These are phyloP conservation scores for Pycnonotus jocosus DNA, from an alignment of 2,113 vertebrate species.

Conservation along the genomic window DNA sequence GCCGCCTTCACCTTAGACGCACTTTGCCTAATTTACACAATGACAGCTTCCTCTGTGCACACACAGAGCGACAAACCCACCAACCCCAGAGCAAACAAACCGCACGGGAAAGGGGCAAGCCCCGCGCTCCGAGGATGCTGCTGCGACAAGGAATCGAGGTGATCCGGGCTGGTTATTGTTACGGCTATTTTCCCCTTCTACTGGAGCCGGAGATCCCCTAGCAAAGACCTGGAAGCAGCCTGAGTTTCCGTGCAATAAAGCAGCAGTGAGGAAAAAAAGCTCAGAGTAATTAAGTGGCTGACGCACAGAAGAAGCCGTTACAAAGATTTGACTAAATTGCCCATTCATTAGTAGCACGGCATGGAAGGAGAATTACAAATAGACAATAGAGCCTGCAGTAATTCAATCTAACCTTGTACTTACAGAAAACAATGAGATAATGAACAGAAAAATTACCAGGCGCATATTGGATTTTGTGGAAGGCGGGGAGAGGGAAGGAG, in stretches of 20 bases:
- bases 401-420: slow-evolving; percentile 99
- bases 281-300: slow-evolving; percentile 93
- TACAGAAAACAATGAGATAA: slow-evolving; percentile 99
- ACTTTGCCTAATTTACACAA: not conserved
- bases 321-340: slow-evolving; percentile 98
- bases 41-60: not conserved
- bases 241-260: slow-evolving; percentile 80
- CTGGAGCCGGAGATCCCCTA: slow-evolving; percentile 48
- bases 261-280: slow-evolving; percentile 79
- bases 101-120: not conserved
- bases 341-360: slow-evolving; percentile 94
- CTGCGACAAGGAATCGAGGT: not conserved
- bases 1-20: not conserved
- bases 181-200: not conserved
- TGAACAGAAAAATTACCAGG: slow-evolving; percentile 94
- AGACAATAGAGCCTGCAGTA: slow-evolving; percentile 89
- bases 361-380: slow-evolving; percentile 90
- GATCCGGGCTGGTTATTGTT: not conserved
- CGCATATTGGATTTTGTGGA: slow-evolving; percentile 80
- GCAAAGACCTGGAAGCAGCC: slow-evolving; percentile 72
- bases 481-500: slow-evolving; percentile 17
- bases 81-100: not conserved
- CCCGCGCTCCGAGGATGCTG: not conserved
- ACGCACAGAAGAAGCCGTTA: slow-evolving; percentile 90
- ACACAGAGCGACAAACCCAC: not conserved